phyloP scores from a whole-genome alignment of 2,113 vertebrate genomes.

The Callospermophilus lateralis region DNA sequence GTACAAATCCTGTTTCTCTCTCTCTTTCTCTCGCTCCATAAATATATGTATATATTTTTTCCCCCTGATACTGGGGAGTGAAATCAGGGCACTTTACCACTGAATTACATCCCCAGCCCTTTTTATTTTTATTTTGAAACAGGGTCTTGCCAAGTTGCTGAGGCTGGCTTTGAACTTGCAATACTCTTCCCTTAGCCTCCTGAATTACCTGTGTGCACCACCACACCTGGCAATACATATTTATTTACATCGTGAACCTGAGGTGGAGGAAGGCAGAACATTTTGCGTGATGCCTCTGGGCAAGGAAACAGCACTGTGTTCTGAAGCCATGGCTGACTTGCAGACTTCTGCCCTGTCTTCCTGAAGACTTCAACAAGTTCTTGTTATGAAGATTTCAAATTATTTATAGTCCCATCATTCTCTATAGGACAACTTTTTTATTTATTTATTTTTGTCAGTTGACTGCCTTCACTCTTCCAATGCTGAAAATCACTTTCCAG shows the following conservation, averaged over 20 bases:
- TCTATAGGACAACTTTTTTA: neutral
- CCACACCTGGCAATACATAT: neutral
- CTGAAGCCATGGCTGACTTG: neutral
- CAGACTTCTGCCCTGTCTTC: neutral
- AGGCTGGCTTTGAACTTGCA: neutral
- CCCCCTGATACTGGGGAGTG: too few relatives aligned
- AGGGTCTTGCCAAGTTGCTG: neutral
- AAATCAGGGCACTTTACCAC: neutral
- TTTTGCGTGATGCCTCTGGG: neutral
- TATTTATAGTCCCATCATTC: neutral
- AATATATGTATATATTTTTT: too few relatives aligned
- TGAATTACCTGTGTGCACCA: neutral
- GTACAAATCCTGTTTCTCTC: neutral
- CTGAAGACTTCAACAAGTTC: neutral
- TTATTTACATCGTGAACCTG: neutral
- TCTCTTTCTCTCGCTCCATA: too few relatives aligned
- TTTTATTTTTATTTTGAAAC: neutral
- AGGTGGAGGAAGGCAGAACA: neutral
- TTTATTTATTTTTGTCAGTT: neutral
- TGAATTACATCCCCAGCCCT: neutral
- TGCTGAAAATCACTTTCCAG: neutral
- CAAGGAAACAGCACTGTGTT: fast-evolving
- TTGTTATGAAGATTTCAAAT: neutral
- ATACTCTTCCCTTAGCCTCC: neutral
- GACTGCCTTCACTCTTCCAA: neutral